Conservation (phyloP, 2,797 vertebrate genomes). For the Vultur gryphus region DNA sequence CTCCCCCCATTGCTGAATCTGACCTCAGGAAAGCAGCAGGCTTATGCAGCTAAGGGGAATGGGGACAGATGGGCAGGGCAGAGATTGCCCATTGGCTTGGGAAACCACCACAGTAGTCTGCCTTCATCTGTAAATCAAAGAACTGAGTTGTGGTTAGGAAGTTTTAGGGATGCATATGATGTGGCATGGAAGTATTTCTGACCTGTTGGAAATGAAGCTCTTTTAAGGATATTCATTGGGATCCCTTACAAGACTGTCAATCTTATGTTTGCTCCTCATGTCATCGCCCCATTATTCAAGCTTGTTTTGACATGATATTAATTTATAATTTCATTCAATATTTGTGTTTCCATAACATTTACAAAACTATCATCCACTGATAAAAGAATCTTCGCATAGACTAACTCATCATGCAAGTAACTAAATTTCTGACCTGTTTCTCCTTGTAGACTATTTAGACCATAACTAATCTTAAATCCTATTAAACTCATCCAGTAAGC, state of each 20-base stretch:
- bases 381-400: background rate
- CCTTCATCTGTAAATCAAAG: background rate
- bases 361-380: background rate
- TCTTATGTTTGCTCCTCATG: background rate
- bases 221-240: background rate
- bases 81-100: background rate
- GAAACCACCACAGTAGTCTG: background rate
- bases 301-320: background rate
- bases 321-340: background rate
- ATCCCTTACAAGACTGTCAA: background rate
- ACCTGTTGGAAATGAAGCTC: background rate
- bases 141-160: background rate
- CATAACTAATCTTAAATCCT: background rate
- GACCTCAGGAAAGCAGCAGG: background rate
- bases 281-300: background rate
- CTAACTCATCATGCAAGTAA: background rate
- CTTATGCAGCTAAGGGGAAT: accelerated
- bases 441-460: background rate
- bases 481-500: background rate
- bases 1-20: background rate
- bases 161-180: background rate
- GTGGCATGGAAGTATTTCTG: background rate
- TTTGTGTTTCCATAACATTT: background rate
- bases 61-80: background rate
- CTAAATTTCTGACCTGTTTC: background rate